phyloP scores from a whole-genome alignment of 2,797 vertebrate genomes.

The Antennarius maculatus region DNA sequence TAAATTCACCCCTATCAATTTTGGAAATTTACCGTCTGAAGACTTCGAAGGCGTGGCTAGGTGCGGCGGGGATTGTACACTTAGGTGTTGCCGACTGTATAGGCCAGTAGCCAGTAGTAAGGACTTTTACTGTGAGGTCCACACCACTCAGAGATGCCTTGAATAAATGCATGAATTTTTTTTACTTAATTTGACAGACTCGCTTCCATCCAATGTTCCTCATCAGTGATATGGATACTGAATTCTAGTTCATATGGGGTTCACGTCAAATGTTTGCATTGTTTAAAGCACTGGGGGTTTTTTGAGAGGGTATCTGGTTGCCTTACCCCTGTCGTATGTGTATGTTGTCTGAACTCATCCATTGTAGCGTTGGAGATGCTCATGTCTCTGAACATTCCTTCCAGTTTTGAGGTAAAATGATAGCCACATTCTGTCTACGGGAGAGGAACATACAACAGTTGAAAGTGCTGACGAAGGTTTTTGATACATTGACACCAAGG shows the following conservation, averaged over 20 bases:
- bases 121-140: slow-evolving; percentile 95
- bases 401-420: slow-evolving; percentile 97
- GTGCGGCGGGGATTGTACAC: slow-evolving; percentile 97
- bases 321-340: slow-evolving; percentile 92
- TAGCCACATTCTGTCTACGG: slow-evolving; percentile 94
- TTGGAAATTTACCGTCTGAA: slow-evolving; percentile 90
- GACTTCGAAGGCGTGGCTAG: slow-evolving; percentile 96
- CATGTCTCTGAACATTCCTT: slow-evolving; percentile 98
- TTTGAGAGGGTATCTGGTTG: background rate
- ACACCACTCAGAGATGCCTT: slow-evolving; percentile 96
- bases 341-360: slow-evolving; percentile 97
- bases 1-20: background rate
- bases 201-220: too few relatives aligned
- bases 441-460: slow-evolving; percentile 17
- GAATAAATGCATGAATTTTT: slow-evolving; percentile 9
- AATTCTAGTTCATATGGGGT: background rate
- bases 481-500: background rate
- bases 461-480: background rate
- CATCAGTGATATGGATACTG: background rate
- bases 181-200: background rate
- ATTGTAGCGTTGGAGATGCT: slow-evolving; percentile 99
- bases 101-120: slow-evolving; percentile 98
- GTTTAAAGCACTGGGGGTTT: background rate
- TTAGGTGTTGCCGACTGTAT: slow-evolving; percentile 97
- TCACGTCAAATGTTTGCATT: background rate